Conservation (phyloP, 2,888 invertebrate genomes). For the Eulithis prunata region DNA sequence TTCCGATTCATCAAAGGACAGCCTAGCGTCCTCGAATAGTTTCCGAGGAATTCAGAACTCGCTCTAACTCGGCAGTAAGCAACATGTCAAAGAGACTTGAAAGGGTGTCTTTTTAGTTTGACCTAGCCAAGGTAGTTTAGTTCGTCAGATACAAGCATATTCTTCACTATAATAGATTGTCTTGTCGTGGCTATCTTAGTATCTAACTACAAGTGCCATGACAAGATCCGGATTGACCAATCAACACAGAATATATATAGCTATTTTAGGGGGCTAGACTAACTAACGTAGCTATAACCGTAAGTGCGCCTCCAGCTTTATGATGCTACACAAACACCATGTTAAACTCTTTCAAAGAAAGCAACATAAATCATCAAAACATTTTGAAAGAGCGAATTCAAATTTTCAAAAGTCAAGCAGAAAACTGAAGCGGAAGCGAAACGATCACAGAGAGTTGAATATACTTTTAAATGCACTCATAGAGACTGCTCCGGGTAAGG, state of each 20-base stretch:
- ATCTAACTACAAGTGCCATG: too few relatives aligned
- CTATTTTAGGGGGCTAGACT: too few relatives aligned
- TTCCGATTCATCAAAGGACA: slow-evolving; percentile 62
- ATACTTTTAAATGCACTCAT: not conserved
- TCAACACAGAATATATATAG: too few relatives aligned
- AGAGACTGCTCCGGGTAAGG: not conserved
- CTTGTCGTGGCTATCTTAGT: too few relatives aligned
- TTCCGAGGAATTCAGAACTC: slow-evolving; percentile 45
- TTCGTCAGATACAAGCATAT: too few relatives aligned
- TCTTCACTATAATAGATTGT: too few relatives aligned
- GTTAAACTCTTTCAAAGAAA: not conserved
- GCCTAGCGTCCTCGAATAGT: slow-evolving; percentile 51
- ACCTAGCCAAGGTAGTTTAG: too few relatives aligned
- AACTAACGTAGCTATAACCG: too few relatives aligned
- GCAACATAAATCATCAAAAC: slow-evolving; percentile 14
- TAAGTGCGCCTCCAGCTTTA: too few relatives aligned
- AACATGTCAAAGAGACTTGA: slow-evolving; percentile 25
- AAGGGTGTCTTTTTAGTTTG: slow-evolving; percentile 5
- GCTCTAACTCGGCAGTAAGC: slow-evolving; percentile 39
- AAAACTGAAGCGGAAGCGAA: slow-evolving; percentile 16
- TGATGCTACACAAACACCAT: too few relatives aligned
- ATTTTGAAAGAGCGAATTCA: slow-evolving; percentile 17
- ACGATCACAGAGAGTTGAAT: slow-evolving; percentile 3
- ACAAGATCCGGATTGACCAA: too few relatives aligned
- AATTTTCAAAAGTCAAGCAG: slow-evolving; percentile 28